These are phyloP conservation scores for Aurelia aurita complex sp. Pacific DNA, from an alignment of 30 jellyfish, hydroid and myxozoan species.

Conservation along the genomic window DNA sequence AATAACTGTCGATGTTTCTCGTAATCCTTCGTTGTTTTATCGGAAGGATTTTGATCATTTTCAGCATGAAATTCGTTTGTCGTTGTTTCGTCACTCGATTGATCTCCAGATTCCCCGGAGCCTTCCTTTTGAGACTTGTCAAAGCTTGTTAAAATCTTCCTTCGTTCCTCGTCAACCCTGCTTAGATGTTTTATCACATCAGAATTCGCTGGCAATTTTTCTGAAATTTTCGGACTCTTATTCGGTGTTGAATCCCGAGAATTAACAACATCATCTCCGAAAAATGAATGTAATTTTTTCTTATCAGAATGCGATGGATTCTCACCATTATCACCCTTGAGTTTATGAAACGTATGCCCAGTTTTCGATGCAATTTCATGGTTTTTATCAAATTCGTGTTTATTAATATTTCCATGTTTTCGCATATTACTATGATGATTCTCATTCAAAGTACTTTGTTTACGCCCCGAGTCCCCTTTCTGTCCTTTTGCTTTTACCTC, in stretches of 20 bases:
- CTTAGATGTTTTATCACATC: conserved; percentile 29
- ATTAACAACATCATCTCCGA: conserved; percentile 28
- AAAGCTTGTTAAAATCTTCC: conserved; percentile 13
- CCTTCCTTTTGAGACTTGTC: conserved; percentile 39
- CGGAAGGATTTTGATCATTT: neutral
- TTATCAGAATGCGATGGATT: conserved; percentile 20
- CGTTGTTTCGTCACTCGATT: neutral
- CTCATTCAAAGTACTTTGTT: neutral
- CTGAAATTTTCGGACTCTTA: neutral
- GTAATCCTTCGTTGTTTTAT: neutral
- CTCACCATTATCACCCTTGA: conserved; percentile 47
- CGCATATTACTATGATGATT: conserved; percentile 14
- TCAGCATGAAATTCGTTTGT: neutral
- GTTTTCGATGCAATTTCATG: too few species aligned
- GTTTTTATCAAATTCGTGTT: conserved; percentile 3
- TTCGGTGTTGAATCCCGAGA: neutral
- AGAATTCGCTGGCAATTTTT: neutral
- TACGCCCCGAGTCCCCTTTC: conserved; percentile 62
- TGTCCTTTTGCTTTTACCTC: conserved; percentile 24
- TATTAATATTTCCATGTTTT: neutral
- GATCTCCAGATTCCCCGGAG: conserved; percentile 51
- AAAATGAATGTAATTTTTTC: conserved; percentile 37
- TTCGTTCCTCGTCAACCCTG: conserved; percentile 15
- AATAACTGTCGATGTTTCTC: conserved; percentile 44
- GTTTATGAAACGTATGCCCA: neutral